Base-by-base conservation (phyloP, 2,113 vertebrate species). In the Abramis brama region DNA sequence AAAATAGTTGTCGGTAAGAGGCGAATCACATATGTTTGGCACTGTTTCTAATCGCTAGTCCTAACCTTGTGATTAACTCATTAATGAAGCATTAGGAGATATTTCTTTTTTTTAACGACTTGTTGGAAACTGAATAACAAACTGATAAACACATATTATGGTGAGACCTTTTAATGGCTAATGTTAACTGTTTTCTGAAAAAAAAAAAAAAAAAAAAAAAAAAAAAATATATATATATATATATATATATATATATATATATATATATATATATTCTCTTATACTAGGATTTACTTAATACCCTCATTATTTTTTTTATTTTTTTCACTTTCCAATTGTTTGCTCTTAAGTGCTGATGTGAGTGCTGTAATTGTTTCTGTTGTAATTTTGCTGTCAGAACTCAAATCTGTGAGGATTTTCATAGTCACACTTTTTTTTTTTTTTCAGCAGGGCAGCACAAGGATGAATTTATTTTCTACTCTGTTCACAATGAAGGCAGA, bases 371-470 rank as follows among this genome's bases (percentile, higher is more conserved):
- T 79, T 25, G 50, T 83, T 60, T 36, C 25, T 57, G 74, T n/a
- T 70, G 47, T 45, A 30, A 79, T 36, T 59, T 83, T 62, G 27
- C 62, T 73, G 81, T 79, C 75, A 62, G 25, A 21, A 25, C 25
- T 74, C 3, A 84, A 39, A 79, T 62, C 81, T 79, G 36, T 25
- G 39, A 43, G 55, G 25, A 81, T 36, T 19, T 66, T 76, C 19
- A 43, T 75, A 11, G 23, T 15, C 43, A 50, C 11, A 80, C 1
- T 73, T 33, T 33, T 33, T 13, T 2, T 33, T 17, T 2, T 21
- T 62, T 50, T 78, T 66, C 19, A 33, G 3, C 36, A 45, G 33
- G 36, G 13, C 57, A 79, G 7, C 21, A 33, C 23, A 62, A 10
- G 5, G 3, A 9, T 62, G 0, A 43, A 62, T 62, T n/a, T 15